phyloP scores from a whole-genome alignment of 92 coral and sea anemone species.

The Porites evermanni region DNA sequence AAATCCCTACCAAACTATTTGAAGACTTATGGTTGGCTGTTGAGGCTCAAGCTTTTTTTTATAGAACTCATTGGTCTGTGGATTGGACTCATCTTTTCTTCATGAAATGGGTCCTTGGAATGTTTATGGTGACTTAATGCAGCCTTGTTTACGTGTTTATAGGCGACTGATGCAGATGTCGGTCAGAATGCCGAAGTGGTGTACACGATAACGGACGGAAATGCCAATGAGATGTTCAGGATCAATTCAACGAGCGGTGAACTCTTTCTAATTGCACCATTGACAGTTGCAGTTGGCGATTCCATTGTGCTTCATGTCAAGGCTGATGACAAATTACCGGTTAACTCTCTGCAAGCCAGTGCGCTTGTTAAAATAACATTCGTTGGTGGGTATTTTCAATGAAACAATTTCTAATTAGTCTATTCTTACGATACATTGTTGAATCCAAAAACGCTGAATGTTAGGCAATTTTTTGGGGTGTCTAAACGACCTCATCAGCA shows the following conservation, averaged over 20 bases:
- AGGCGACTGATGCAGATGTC: constrained; percentile 26
- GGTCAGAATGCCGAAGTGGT: constrained; percentile 21
- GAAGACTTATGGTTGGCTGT: too few species aligned
- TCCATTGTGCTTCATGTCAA: constrained; percentile 4
- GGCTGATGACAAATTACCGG: background rate
- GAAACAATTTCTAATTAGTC: background rate
- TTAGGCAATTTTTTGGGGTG: too few species aligned
- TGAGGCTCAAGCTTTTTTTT: too few species aligned
- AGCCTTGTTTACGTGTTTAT: background rate
- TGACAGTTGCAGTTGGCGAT: background rate
- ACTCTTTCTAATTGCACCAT: constrained; percentile 2
- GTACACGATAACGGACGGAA: constrained; percentile 24
- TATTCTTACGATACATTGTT: too few species aligned
- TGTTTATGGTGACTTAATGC: too few species aligned
- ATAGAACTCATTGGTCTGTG: too few species aligned
- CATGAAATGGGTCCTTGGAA: too few species aligned
- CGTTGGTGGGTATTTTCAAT: background rate
- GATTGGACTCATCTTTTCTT: too few species aligned
- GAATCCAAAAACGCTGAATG: too few species aligned
- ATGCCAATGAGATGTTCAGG: constrained; percentile 15
- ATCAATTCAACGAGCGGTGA: constrained; percentile 32
- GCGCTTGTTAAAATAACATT: constrained; percentile 7
- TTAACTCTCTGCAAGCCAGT: constrained; percentile 1
- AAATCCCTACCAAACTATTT: too few species aligned
- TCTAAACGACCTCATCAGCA: too few species aligned